phyloP scores from a whole-genome alignment of 2,888 invertebrate species.

The Dolomedes plantarius region DNA sequence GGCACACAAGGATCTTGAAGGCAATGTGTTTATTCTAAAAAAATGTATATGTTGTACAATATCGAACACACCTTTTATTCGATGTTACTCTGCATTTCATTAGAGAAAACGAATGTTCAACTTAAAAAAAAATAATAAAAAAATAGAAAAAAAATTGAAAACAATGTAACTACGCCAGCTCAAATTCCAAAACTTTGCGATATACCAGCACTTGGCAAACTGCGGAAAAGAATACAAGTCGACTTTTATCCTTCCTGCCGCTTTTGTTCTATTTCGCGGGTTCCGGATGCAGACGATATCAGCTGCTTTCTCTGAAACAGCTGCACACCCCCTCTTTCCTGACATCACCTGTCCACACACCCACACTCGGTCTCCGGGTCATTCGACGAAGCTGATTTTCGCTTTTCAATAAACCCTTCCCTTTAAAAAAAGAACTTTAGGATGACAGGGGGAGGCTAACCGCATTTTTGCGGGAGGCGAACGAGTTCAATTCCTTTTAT shows the following conservation, averaged over 20 bases:
- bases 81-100: no score
- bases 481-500: no score
- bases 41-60: no score
- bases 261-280: conserved; percentile 68
- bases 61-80: no score
- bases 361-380: conserved; percentile 65
- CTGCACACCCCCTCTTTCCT: conserved; percentile 50
- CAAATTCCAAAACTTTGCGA: not conserved
- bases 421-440: not conserved
- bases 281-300: conserved; percentile 57
- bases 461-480: no score
- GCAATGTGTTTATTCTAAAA: no score
- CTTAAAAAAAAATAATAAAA: no score
- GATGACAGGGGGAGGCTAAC: no score
- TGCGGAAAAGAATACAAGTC: conserved; percentile 55
- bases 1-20: no score
- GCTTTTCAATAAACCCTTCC: not conserved
- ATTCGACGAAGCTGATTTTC: not conserved
- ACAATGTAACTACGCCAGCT: not conserved
- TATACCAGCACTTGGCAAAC: conserved; percentile 28
- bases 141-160: not conserved
- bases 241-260: conserved; percentile 23
- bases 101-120: not conserved
- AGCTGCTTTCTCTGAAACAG: conserved; percentile 53
- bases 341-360: conserved; percentile 58